Evolutionary conservation across 1,140 invertebrate species (phyloP), one percentile per base, ranked within the genome.

Genomic region (Proales similis): DNA sequence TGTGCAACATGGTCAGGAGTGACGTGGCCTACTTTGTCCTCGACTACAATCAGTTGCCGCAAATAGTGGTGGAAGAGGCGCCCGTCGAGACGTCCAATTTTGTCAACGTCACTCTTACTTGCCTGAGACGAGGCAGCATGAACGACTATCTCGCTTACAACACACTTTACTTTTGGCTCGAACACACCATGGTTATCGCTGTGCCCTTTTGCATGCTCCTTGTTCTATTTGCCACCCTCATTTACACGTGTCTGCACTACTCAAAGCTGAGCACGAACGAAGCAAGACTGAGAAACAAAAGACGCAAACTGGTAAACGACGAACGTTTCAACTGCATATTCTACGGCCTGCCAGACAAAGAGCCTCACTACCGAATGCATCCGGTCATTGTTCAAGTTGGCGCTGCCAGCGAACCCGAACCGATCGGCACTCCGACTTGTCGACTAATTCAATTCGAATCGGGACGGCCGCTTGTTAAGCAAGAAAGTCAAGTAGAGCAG

Each of bases 101-200:
- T 4, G 14, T 57, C n/a, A 57, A 57, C 27, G 27, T 57, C 7
- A 22, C 51, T 14, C 24, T 57, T 3, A 38, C 45, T 22, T 57
- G 51, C 36, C 27, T 57, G 19, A 11, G 9, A 2, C 39, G 45
- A 57, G 30, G 36, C 32, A 17, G 19, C 30, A 20, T 20, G 9
- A 57, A 57, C 26, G 22, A 39, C 9, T 57, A 29, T 2, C 32
- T 57, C n/a, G 11, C 51, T 22, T 57, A 57, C 30, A 57, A 42
- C 7, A 57, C 51, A 14, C 26, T 57, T 7, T 57, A 57, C 20
- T 57, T 57, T 57, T 57, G 51, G 51, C 36, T 57, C 4, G 51
- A 57, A n/a, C 51, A 57, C 45, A 57, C 51, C 1, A 42, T 57
- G 51, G 51, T 57, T 12, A 57, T 57, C 19, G 39, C 51, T 11